Conservation (phyloP, 2,797 vertebrate species). For the Apogon talboti region DNA sequence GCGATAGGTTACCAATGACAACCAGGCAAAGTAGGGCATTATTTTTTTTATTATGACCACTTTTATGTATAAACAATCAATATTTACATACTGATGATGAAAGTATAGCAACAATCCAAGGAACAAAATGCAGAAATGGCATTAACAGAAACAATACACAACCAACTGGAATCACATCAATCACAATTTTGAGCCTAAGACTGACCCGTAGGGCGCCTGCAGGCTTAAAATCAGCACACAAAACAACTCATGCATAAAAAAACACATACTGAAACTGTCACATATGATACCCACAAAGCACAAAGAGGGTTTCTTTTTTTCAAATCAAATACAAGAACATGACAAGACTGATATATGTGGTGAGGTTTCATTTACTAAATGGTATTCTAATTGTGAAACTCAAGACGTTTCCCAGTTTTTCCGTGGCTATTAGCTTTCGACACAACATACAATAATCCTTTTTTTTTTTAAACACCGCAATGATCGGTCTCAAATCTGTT, state of each 20-base stretch:
- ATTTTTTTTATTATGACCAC: constrained; percentile 68
- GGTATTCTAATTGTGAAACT: constrained; percentile 33
- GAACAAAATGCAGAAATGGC: constrained; percentile 58
- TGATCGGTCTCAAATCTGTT: constrained; percentile 25
- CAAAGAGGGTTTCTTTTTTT: constrained; percentile 50
- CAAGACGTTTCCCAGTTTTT: constrained; percentile 30
- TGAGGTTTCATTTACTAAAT: constrained; percentile 21
- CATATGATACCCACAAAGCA: constrained; percentile 58
- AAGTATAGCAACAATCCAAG: constrained; percentile 51
- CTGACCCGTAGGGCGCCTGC: constrained; percentile 10
- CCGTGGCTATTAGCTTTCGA: constrained; percentile 14
- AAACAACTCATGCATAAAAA: constrained; percentile 62
- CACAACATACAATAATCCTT: constrained; percentile 18
- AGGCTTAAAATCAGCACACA: constrained; percentile 59
- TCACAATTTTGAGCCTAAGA: constrained; percentile 60
- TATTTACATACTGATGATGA: constrained; percentile 74
- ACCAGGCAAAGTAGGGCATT: constrained; percentile 63
- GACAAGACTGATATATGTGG: constrained; percentile 26
- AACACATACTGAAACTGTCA: constrained; percentile 57
- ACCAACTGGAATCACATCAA: constrained; percentile 55
- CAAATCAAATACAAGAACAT: constrained; percentile 55
- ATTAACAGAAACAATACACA: constrained; percentile 62
- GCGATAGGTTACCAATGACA: constrained; percentile 22
- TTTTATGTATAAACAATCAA: constrained; percentile 79
- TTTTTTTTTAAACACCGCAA: constrained; percentile 36